Conservation (phyloP, 2,113 vertebrate species). For the Scophthalmus maximus region DNA sequence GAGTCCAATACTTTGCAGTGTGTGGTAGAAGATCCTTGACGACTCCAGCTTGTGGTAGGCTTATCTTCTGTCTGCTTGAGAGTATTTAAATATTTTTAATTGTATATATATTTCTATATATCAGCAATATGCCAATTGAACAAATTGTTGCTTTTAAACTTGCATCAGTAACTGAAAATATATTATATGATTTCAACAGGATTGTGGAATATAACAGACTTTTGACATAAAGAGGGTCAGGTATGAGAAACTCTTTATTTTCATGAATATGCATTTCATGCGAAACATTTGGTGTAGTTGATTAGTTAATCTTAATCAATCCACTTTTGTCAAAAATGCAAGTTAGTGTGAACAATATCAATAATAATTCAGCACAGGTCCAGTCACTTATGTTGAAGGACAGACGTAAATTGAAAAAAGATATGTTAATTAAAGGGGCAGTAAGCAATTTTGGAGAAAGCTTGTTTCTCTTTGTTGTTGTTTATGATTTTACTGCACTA, state of each 20-base stretch:
- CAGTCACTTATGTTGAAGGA: background rate
- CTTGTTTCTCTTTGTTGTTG: no score
- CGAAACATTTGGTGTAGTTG: background rate
- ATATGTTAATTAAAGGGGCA: background rate
- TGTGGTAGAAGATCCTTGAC: slow-evolving; percentile 43
- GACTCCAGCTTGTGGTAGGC: slow-evolving; percentile 52
- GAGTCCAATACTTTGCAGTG: background rate
- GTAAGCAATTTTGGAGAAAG: no score
- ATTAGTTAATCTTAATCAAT: no score
- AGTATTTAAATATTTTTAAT: background rate
- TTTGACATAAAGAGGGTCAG: slow-evolving; percentile 34
- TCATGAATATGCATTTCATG: background rate
- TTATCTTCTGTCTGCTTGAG: background rate
- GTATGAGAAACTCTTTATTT: slow-evolving; percentile 33
- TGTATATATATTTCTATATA: no score
- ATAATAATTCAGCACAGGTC: background rate
- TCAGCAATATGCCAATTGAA: no score
- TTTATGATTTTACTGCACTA: no score
- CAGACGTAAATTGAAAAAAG: background rate
- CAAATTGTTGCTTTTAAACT: background rate
- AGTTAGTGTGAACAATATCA: background rate
- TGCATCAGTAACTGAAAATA: background rate
- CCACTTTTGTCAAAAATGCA: background rate
- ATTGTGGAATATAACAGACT: slow-evolving; percentile 26
- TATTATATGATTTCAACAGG: slow-evolving; percentile 39